Percentiles rank a stretch among this genome's conserved stretches.
Conservation (phyloP, 2,797 vertebrate species). For the Fundulus diaphanus region DNA sequence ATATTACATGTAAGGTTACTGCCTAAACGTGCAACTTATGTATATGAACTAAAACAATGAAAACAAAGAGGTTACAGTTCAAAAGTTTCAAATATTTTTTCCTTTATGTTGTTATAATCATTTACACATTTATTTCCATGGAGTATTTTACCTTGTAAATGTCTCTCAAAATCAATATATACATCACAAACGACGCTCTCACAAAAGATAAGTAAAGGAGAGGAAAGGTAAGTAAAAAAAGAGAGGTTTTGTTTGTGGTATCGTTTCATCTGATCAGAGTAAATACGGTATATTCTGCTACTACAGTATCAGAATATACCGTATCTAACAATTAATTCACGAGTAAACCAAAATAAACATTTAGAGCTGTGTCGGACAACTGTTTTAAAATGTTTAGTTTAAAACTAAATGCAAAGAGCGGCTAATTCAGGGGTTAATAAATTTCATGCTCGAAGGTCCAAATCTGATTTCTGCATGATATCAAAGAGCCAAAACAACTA, state of each 20-base stretch:
- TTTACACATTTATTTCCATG: not conserved
- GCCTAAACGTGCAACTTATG: not conserved
- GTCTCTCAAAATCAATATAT: constrained; percentile 8
- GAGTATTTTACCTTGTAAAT: not conserved
- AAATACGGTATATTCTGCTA: too few species aligned
- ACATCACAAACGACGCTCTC: constrained; percentile 12
- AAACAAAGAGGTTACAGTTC: not conserved
- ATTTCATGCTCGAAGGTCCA: not conserved
- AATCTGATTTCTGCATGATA: not conserved
- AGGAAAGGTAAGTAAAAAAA: constrained; percentile 20
- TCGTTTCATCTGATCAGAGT: constrained; percentile 36
- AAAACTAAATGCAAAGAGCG: too few species aligned
- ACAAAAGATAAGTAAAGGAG: not conserved
- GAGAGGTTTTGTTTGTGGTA: constrained; percentile 34
- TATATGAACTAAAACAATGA: not conserved
- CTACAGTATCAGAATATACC: too few species aligned
- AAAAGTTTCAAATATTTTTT: not conserved
- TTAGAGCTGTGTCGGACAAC: too few species aligned
- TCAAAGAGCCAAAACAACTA: not conserved
- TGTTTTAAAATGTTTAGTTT: too few species aligned
- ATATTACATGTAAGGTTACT: not conserved
- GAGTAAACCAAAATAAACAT: too few species aligned
- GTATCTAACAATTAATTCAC: too few species aligned
- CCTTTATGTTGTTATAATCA: not conserved
- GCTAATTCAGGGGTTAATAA: not conserved